Base-by-base conservation (phyloP, 1,140 invertebrate genomes). In the Brachionus sp. region DNA sequence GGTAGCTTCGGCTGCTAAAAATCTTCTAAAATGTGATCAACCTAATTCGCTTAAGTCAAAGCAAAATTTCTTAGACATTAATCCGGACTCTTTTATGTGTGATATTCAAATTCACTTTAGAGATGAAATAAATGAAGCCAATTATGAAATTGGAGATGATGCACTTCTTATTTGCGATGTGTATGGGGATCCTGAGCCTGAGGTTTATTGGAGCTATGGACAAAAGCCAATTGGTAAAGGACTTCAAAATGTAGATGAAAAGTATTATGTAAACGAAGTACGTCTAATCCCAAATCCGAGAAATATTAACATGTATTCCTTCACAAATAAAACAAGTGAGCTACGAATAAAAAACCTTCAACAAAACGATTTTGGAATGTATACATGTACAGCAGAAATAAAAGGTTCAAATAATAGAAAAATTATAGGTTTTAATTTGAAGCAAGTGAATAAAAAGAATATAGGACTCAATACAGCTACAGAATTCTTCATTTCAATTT, bases 1-100 rank as follows among this genome's bases (percentile, higher is more conserved):
- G 0, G 70, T 75, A 6, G 16, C n/a, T 4, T 9, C 9, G 0
- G 70, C 70, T 3, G 70, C 42, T 2, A 50, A 62, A 35, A 29
- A 42, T 12, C 25, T 29, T 39, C 19, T 80, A 9, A 80, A 80
- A 62, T 80, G 77, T 42, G 77, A 80, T 19, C 77, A 80, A 23
- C 77, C 77, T 13, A 80, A 80, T 9, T 80, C 77, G 62, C 50
- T 80, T 12, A 80, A 80, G 33, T 80, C 77, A n/a, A 80, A 50
- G 25, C n/a, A 7, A 57, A 80, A 80, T 37, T 80, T 80, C 25
- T 66, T 80, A 13, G 37, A 42, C 16, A 80, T 80, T 7, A 80
- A 80, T 62, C 77, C 77, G 0, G 62, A 80, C 12, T 80, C 77
- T 12, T 80, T 80, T 10, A 80, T 80, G 77, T 80, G 77, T 19